phyloP scores from a whole-genome alignment of 2,888 invertebrate genomes.

The Ceramica pisi region DNA sequence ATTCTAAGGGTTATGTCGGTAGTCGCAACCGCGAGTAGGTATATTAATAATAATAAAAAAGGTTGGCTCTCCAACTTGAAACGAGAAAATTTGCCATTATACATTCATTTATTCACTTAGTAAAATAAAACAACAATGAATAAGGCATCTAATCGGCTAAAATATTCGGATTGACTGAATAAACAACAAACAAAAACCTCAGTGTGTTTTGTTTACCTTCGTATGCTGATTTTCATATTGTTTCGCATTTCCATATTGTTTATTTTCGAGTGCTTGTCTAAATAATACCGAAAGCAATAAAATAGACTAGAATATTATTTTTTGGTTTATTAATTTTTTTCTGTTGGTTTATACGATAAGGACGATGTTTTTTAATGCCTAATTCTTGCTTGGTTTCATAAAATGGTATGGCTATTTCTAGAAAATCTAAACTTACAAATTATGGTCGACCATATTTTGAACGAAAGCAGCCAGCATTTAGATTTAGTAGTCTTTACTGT shows the following conservation, averaged over 20 bases:
- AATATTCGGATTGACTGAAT: constrained; percentile 24
- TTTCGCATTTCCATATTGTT: constrained; percentile 13
- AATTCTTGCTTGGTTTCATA: background rate
- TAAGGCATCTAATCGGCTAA: constrained; percentile 41
- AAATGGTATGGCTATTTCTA: too few species aligned
- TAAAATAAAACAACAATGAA: constrained; percentile 41
- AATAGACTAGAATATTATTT: too few species aligned
- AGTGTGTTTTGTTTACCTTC: constrained; percentile 27
- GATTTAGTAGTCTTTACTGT: constrained; percentile 2
- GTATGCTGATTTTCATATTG: constrained; percentile 31
- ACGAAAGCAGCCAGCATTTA: constrained; percentile 8
- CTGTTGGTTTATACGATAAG: too few species aligned
- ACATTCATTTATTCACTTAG: constrained; percentile 9
- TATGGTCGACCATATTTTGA: background rate
- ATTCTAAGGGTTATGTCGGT: too few species aligned
- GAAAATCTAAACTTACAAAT: background rate
- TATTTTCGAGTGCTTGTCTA: constrained; percentile 4
- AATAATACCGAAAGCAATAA: background rate
- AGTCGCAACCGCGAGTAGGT: too few species aligned
- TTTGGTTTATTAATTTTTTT: too few species aligned
- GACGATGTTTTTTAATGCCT: background rate
- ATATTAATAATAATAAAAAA: too few species aligned
- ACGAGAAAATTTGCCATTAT: background rate
- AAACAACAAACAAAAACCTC: constrained; percentile 44
- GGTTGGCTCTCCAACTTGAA: too few species aligned